Percentiles rank a stretch among this genome's conserved stretches.
Evolutionary conservation across 2,797 vertebrate species (phyloP).

Genomic region (Sebastes baramenuke): DNA sequence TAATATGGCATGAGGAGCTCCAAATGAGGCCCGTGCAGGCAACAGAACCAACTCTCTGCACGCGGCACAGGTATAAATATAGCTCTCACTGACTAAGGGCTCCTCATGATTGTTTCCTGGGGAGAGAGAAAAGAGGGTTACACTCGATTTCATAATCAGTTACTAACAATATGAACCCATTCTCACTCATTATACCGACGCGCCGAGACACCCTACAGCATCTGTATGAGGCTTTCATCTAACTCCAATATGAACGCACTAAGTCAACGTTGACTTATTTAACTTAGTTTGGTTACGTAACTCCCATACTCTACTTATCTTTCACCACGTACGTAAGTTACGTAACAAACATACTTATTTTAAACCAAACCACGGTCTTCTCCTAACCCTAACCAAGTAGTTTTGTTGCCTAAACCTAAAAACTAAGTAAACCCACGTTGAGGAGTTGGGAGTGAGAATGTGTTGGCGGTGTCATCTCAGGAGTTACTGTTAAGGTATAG

Average conservation of each 20-base stretch:
- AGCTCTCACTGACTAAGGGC: not conserved
- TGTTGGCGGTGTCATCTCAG: not conserved
- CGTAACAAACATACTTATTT: too few relatives aligned
- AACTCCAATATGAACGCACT: not conserved
- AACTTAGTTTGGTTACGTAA: too few relatives aligned
- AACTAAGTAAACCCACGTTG: too few relatives aligned
- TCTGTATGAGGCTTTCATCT: not conserved
- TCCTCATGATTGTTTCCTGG: not conserved
- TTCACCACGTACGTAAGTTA: too few relatives aligned
- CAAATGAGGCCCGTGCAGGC: slow-evolving; percentile 7
- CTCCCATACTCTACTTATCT: too few relatives aligned
- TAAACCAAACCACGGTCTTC: too few relatives aligned
- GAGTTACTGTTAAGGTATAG: not conserved
- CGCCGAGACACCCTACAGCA: not conserved
- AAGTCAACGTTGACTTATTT: too few relatives aligned
- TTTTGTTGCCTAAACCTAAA: too few relatives aligned
- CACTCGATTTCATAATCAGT: not conserved
- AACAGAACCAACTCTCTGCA: slow-evolving; percentile 12
- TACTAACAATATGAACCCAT: not conserved
- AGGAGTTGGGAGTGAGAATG: too few relatives aligned
- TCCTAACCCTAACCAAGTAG: too few relatives aligned
- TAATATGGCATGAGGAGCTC: slow-evolving; percentile 39
- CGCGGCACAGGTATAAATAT: not conserved
- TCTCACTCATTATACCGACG: not conserved
- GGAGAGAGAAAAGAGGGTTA: not conserved